phyloP scores from a whole-genome alignment of 2,113 vertebrate species.

The Echinops telfairi region DNA sequence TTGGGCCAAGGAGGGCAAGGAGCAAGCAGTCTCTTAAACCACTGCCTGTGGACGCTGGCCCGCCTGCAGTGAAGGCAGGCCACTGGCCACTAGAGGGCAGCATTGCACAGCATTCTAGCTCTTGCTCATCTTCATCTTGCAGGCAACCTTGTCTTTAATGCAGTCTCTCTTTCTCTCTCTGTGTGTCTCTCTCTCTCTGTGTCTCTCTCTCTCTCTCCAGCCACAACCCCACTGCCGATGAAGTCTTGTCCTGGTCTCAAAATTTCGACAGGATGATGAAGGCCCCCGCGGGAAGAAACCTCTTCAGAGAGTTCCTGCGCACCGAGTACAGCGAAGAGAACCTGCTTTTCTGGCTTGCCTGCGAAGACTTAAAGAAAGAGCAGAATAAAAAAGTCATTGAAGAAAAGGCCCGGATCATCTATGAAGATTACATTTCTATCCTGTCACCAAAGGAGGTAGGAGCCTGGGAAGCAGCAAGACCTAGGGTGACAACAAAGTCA shows the following conservation, averaged over 20 bases:
- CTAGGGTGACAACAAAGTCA: not conserved
- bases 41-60: not conserved
- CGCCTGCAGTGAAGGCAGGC: not conserved
- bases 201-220: conserved; percentile 76
- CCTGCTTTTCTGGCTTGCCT: conserved; percentile 98
- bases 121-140: rapidly evolving
- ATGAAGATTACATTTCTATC: conserved; percentile 99
- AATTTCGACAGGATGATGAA: conserved; percentile 99
- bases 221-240: conserved; percentile 93
- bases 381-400: conserved; percentile 92
- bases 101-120: not conserved
- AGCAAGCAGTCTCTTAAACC: not conserved
- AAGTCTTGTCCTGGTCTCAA: conserved; percentile 96
- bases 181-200: too few species aligned
- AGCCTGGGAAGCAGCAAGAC: conserved; percentile 36
- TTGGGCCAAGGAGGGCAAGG: too few species aligned
- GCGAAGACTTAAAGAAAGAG: conserved; percentile 97
- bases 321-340: conserved; percentile 99
- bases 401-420: conserved; percentile 97
- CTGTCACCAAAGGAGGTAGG: conserved; percentile 99
- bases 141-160: conserved; percentile 26
- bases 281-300: conserved; percentile 93
- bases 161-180: conserved; percentile 44
- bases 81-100: conserved; percentile 67
- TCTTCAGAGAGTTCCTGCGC: conserved; percentile 97